Percentiles rank a stretch among this genome's conserved stretches.
These are phyloP conservation scores for Xylocampa areola DNA, from an alignment of 2,888 invertebrate species.

Conservation along the genomic window DNA sequence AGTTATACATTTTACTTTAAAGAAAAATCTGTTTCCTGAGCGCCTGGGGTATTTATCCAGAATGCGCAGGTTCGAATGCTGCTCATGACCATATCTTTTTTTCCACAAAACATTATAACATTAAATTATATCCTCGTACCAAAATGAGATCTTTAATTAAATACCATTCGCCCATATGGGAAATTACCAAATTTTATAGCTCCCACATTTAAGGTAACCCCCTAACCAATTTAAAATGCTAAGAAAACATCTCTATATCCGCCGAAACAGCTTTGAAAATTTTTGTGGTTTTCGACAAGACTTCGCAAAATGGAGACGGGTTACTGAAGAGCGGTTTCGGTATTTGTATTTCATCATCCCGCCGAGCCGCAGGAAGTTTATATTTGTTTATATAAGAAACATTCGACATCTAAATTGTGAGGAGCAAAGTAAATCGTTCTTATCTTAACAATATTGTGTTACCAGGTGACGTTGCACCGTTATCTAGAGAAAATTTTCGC, in stretches of 20 bases:
- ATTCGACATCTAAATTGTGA: conserved; percentile 16
- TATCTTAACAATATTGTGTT: conserved; percentile 49
- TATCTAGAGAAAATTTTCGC: conserved; percentile 59
- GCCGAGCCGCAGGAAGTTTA: conserved; percentile 15
- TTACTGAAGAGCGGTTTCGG: conserved; percentile 8
- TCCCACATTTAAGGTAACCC: conserved; percentile 20
- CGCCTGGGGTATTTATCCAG: too few relatives aligned
- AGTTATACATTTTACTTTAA: too few relatives aligned
- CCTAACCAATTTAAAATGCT: conserved; percentile 9
- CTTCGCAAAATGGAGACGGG: conserved; percentile 3
- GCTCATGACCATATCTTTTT: too few relatives aligned
- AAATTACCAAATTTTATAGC: conserved; percentile 21
- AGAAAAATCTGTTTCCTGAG: too few relatives aligned
- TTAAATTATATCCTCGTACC: too few relatives aligned
- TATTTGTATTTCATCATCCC: conserved; percentile 33
- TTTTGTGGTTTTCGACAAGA: conserved; percentile 19
- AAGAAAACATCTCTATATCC: conserved; percentile 18
- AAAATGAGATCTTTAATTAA: too few relatives aligned
- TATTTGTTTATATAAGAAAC: conserved; percentile 30
- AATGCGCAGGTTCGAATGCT: too few relatives aligned
- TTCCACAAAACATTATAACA: too few relatives aligned
- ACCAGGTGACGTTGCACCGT: conserved; percentile 44
- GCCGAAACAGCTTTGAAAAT: conserved; percentile 10
- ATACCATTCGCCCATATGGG: not conserved
- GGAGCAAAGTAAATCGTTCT: conserved; percentile 29